These are phyloP conservation scores for Onychostruthus taczanowskii DNA, from an alignment of 2,113 vertebrate species.

Conservation along the genomic window DNA sequence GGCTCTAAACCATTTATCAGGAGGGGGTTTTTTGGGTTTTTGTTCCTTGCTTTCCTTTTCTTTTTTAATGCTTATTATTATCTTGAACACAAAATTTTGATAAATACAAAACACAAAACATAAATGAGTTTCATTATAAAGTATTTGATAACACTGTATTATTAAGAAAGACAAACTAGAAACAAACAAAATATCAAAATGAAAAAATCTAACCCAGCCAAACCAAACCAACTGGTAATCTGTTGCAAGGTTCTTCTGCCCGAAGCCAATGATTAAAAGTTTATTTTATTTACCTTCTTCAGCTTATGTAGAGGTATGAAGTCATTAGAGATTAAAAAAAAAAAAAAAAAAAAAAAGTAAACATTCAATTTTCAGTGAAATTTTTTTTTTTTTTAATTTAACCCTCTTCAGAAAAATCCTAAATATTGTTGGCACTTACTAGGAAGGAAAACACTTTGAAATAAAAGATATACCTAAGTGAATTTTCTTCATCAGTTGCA, in stretches of 20 bases:
- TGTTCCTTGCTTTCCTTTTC: rapidly evolving
- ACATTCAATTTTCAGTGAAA: background rate
- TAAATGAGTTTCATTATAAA: background rate
- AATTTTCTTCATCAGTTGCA: background rate
- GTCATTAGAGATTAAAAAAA: background rate
- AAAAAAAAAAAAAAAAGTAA: background rate
- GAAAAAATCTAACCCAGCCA: background rate
- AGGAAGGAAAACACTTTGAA: background rate
- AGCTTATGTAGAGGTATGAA: background rate
- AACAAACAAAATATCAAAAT: background rate
- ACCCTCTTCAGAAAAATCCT: background rate
- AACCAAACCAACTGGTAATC: background rate
- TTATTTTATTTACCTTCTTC: background rate
- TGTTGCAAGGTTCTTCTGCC: background rate
- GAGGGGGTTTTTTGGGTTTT: background rate
- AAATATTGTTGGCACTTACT: background rate
- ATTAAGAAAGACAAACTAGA: background rate
- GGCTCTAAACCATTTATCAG: background rate
- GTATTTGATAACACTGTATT: background rate
- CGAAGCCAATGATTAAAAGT: background rate
- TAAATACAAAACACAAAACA: background rate
- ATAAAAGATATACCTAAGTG: background rate
- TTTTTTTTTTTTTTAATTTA: background rate
- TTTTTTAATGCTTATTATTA: background rate
- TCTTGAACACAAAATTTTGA: background rate